Conservation (phyloP, 2,888 invertebrate species). For the Leptinotarsa juncta region DNA sequence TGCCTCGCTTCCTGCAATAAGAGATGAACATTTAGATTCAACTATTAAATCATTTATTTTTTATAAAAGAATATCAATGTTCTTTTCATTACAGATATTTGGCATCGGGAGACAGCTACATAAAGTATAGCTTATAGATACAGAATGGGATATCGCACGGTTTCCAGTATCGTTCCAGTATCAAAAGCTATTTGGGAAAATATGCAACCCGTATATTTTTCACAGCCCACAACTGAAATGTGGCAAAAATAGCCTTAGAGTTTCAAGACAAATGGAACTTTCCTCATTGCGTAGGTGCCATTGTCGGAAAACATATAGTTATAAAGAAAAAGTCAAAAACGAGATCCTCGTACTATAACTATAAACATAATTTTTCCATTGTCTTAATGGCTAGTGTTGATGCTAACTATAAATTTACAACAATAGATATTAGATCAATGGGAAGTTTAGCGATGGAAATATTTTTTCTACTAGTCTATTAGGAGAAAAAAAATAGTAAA, state of each 20-base stretch:
- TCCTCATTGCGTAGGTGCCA: conserved; percentile 48
- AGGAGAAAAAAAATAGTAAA: no score
- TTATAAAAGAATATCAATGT: conserved; percentile 3
- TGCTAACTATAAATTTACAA: conserved; percentile 49
- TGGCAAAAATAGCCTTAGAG: conserved; percentile 47
- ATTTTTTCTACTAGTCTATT: conserved; percentile 48
- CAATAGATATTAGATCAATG: conserved; percentile 46
- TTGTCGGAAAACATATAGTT: conserved; percentile 52
- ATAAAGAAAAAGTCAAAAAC: conserved; percentile 47
- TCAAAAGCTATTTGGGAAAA: conserved; percentile 52
- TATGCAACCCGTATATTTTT: conserved; percentile 46
- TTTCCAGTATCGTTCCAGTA: conserved; percentile 59
- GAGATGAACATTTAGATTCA: conserved; percentile 2
- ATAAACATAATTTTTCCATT: conserved; percentile 50
- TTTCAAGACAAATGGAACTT: conserved; percentile 52
- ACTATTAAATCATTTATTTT: conserved; percentile 2
- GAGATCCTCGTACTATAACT: conserved; percentile 51
- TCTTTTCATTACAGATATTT: conserved; percentile 26
- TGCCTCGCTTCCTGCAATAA: conserved; percentile 31
- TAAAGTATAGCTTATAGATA: conserved; percentile 42
- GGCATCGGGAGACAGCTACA: conserved; percentile 36
- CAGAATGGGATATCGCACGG: conserved; percentile 47
- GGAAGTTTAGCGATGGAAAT: conserved; percentile 36
- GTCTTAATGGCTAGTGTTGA: conserved; percentile 49
- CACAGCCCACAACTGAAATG: conserved; percentile 42